A percentile compares a stretch with the other conserved stretches of the same genome.
phyloP scores from a whole-genome alignment of 1,140 invertebrate genomes.

The Archegozetes longisetosus region DNA sequence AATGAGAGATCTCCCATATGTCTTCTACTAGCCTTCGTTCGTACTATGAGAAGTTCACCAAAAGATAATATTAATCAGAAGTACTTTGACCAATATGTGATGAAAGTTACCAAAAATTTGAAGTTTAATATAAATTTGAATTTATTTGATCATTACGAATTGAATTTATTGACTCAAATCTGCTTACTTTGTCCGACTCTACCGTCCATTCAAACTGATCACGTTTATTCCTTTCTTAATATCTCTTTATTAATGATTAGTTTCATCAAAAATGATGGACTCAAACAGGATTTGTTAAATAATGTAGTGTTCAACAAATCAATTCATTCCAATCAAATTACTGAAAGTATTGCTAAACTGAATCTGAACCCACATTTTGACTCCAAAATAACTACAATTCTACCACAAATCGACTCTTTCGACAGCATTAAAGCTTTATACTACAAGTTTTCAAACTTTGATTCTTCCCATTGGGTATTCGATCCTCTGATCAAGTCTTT shows the following conservation, averaged over 20 bases:
- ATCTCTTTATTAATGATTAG: slow-evolving; percentile 45
- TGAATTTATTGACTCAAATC: not conserved
- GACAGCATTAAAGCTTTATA: slow-evolving; percentile 3
- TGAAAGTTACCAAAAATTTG: not conserved
- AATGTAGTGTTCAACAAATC: not conserved
- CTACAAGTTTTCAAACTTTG: slow-evolving; percentile 6
- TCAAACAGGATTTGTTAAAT: slow-evolving; percentile 3
- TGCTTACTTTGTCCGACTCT: not conserved
- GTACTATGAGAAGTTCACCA: not conserved
- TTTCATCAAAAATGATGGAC: slow-evolving; percentile 45
- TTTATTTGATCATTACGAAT: not conserved
- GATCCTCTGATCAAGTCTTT: slow-evolving; percentile 10
- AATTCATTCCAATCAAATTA: not conserved
- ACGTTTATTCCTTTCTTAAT: not conserved
- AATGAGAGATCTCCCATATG: slow-evolving; percentile 3
- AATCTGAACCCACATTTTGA: too few relatives aligned
- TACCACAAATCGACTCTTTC: too few relatives aligned
- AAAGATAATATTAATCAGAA: not conserved
- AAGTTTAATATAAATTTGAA: not conserved
- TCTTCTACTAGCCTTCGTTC: not conserved
- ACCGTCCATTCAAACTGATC: not conserved
- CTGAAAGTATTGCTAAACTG: not conserved
- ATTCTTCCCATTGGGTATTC: slow-evolving; percentile 12
- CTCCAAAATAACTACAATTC: too few relatives aligned
- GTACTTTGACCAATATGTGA: not conserved